Conservation (phyloP, 2,888 invertebrate species). For the Xylota segnis region DNA sequence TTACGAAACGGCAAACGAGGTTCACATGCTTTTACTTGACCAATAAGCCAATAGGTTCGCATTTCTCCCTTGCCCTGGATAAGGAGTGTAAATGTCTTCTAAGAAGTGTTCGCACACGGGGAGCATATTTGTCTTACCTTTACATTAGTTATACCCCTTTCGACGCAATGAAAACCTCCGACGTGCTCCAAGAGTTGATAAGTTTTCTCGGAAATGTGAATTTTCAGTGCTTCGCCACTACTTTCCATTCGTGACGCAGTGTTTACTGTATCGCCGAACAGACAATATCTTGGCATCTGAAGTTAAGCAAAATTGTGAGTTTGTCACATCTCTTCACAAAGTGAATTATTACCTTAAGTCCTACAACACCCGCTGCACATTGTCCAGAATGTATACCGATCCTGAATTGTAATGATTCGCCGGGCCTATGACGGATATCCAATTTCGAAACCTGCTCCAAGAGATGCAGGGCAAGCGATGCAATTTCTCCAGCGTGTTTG, state of each 20-base stretch:
- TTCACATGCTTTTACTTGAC: slow-evolving; percentile 85
- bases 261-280: slow-evolving; percentile 94
- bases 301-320: slow-evolving; percentile 82
- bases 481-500: slow-evolving; percentile 91
- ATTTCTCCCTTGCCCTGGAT: slow-evolving; percentile 95
- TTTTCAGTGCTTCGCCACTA: slow-evolving; percentile 89
- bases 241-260: slow-evolving; percentile 91
- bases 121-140: slow-evolving; percentile 86
- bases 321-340: not conserved
- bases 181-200: slow-evolving; percentile 88
- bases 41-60: slow-evolving; percentile 94
- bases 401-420: slow-evolving; percentile 88
- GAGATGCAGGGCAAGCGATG: slow-evolving; percentile 91
- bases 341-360: slow-evolving; percentile 84
- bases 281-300: slow-evolving; percentile 93
- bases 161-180: slow-evolving; percentile 90
- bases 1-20: slow-evolving; percentile 55
- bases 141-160: slow-evolving; percentile 89
- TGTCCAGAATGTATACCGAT: slow-evolving; percentile 91
- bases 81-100: not conserved
- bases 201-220: slow-evolving; percentile 91
- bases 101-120: no score
- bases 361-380: slow-evolving; percentile 93
- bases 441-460: slow-evolving; percentile 89
- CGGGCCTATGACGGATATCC: slow-evolving; percentile 88